Evolutionary conservation across 2,797 vertebrate species (phyloP).

Genomic region (Gymnoscopelus braueri): DNA sequence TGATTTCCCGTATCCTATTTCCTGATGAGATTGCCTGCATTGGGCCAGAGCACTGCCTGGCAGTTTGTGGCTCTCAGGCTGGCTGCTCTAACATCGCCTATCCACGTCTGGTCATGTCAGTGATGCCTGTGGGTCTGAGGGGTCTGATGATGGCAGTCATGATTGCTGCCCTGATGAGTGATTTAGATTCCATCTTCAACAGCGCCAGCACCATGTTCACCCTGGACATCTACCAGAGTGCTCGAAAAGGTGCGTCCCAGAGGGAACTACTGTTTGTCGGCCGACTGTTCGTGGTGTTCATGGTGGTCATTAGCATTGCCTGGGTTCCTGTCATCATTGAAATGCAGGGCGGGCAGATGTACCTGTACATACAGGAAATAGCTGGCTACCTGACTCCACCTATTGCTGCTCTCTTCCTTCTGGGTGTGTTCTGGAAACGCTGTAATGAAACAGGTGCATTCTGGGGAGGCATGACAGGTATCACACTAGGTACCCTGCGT

Average conservation of each 20-base stretch:
- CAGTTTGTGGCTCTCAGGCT: constrained; percentile 94
- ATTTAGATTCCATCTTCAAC: constrained; percentile 98
- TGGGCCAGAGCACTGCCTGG: constrained; percentile 96
- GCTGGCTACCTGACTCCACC: constrained; percentile 97
- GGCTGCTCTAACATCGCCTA: constrained; percentile 99
- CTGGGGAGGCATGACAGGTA: constrained; percentile 93
- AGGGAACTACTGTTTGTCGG: constrained; percentile 93
- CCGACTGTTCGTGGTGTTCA: constrained; percentile 92
- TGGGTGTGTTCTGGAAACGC: constrained; percentile 96
- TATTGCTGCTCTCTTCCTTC: constrained; percentile 93
- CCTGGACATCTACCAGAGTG: constrained; percentile 93
- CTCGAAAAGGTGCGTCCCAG: constrained; percentile 85
- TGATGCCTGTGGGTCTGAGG: constrained; percentile 94
- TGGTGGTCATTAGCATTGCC: constrained; percentile 95
- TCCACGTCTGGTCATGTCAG: constrained; percentile 93
- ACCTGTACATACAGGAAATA: constrained; percentile 98
- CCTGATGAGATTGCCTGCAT: constrained; percentile 94
- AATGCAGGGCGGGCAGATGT: constrained; percentile 99
- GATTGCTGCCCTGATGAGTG: constrained; percentile 99
- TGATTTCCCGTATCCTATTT: constrained; percentile 97
- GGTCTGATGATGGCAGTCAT: constrained; percentile 99
- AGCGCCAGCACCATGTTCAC: constrained; percentile 99
- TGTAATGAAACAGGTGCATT: constrained; percentile 97
- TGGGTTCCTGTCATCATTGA: constrained; percentile 98
- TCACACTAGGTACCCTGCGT: constrained; percentile 85